These are phyloP conservation scores for Arge pagana DNA, from an alignment of 2,888 invertebrate species.

Conservation along the genomic window DNA sequence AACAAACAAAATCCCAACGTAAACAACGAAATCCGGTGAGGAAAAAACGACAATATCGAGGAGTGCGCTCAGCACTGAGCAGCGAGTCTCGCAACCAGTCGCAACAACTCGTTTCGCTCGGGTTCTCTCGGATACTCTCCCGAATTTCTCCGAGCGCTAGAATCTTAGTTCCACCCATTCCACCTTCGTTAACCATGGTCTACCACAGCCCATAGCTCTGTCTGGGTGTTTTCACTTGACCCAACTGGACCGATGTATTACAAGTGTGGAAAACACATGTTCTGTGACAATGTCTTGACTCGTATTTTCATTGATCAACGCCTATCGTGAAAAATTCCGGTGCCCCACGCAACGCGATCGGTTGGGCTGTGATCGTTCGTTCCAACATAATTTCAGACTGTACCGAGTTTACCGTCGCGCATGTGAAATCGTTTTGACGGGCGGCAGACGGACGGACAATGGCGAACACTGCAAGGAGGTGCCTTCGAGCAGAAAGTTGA, in stretches of 20 bases:
- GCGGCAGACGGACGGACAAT: conserved; percentile 35
- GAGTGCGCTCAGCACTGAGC: no score
- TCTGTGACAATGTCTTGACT: conserved; percentile 4
- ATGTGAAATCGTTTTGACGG: conserved; percentile 42
- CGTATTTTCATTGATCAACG: background rate
- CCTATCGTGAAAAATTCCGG: conserved; percentile 7
- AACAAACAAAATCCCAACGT: no score
- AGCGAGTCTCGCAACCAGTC: no score
- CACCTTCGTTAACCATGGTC: background rate
- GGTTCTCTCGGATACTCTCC: conserved; percentile 4
- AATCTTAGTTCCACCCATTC: conserved; percentile 15
- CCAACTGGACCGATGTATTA: conserved; percentile 12
- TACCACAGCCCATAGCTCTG: no score
- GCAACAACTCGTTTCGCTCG: conserved; percentile 6
- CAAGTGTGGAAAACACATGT: background rate
- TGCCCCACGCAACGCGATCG: background rate
- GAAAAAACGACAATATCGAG: no score
- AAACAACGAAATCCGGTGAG: no score
- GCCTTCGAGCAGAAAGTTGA: conserved; percentile 18
- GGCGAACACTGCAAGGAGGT: conserved; percentile 32
- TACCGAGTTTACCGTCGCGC: conserved; percentile 25
- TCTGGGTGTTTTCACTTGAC: conserved; percentile 20
- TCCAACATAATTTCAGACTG: background rate
- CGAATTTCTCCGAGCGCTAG: conserved; percentile 5
- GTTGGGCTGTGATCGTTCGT: background rate